Conservation (phyloP, 2,888 invertebrate genomes). For the Eurytoma californica region DNA sequence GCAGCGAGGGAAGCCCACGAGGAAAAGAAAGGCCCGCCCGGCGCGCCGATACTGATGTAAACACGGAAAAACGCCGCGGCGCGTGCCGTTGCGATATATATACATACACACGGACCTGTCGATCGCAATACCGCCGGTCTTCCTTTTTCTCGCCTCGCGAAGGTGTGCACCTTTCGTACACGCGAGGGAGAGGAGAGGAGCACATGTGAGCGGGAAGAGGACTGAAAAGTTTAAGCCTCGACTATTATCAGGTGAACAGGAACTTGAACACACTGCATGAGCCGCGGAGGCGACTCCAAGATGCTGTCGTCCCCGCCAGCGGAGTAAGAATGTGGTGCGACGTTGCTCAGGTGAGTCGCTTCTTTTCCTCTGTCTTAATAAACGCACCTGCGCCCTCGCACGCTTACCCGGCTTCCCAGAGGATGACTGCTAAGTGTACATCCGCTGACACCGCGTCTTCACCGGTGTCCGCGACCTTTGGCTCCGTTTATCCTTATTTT, state of each 20-base stretch:
- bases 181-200: background rate
- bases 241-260: background rate
- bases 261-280: constrained; percentile 63
- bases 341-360: constrained; percentile 73
- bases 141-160: background rate
- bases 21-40: constrained; percentile 25
- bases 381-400: no score
- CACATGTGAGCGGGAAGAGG: background rate
- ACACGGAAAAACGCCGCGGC: background rate
- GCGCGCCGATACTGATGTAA: background rate
- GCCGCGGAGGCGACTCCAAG: constrained; percentile 69
- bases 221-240: background rate
- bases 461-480: background rate
- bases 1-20: constrained; percentile 29
- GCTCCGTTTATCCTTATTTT: background rate
- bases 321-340: constrained; percentile 75
- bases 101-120: background rate
- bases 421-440: background rate
- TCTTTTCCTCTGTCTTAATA: no score
- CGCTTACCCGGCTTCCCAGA: background rate
- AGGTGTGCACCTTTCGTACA: background rate
- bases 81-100: background rate
- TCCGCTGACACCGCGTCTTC: background rate
- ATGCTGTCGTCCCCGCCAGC: constrained; percentile 74
- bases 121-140: background rate